Base-by-base conservation (phyloP, 2,797 vertebrate genomes). In the Poeciliopsis infans region DNA sequence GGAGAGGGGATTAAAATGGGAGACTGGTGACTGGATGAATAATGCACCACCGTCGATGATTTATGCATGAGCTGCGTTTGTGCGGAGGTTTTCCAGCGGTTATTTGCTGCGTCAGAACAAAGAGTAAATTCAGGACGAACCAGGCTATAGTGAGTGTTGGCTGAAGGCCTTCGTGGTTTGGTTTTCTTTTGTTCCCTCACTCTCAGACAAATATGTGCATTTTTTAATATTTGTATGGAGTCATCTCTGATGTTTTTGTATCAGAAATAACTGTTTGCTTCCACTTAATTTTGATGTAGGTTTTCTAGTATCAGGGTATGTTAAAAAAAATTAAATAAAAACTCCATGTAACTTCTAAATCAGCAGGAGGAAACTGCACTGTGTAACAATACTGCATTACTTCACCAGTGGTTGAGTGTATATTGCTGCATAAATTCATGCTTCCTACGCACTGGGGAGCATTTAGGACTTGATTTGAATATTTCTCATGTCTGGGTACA, bases 51-150 rank as follows among this genome's bases (percentile, higher is more conserved):
- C 7, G 0, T 64, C 51, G 68, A 93, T 95, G 92, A 92, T 92
- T 96, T 90, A 95, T 95, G 92, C 89, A 95, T 91, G 88, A 89
- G 84, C 72, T 80, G 90, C 85, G 76, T 93, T 92, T 91, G 90
- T 92, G 88, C 90, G 23, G 84, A 91, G 88, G 87, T 89, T 88
- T 93, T 92, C 84, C 84, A 83, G 68, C 83, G 83, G 86, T 91
- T 90, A 88, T 89, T 82, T 85, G 79, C 87, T 83, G 83, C 83
- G 88, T 87, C 79, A 64, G 79, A 90, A 92, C 86, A 91, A 89
- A 89, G 83, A 84, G 78, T 69, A 83, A 76, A 77, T 55, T 72
- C 78, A 81, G 81, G 77, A 74, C 23, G 57, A 87, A 76, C 47
- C 79, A 41, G 78, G 23, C 57, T 46, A 23, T 81, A 75, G 43